phyloP scores from a whole-genome alignment of 2,888 invertebrate species.

The Aquatica leii region DNA sequence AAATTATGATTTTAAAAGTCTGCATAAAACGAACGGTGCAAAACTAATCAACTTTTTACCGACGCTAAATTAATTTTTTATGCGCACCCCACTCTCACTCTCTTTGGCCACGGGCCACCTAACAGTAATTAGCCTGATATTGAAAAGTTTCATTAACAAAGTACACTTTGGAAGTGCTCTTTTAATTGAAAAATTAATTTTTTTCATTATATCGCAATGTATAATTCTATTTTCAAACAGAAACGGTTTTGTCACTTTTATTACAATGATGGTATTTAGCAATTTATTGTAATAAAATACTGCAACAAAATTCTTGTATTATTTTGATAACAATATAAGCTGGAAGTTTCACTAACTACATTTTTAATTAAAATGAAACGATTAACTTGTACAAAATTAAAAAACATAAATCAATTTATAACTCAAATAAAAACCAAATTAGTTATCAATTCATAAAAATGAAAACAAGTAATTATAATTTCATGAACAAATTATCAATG shows the following conservation, averaged over 20 bases:
- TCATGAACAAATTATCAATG: too few relatives aligned
- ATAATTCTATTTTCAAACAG: conserved; percentile 32
- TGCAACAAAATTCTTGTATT: conserved; percentile 8
- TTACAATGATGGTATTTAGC: conserved; percentile 1
- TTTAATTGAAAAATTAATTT: conserved; percentile 55
- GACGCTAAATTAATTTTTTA: conserved; percentile 37
- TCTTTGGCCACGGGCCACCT: conserved; percentile 45
- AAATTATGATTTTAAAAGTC: conserved; percentile 27
- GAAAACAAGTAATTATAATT: too few relatives aligned
- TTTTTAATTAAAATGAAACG: too few relatives aligned
- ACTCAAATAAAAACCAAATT: too few relatives aligned
- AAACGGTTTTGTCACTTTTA: conserved; percentile 30
- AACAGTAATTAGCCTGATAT: conserved; percentile 50
- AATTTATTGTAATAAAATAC: conserved; percentile 7
- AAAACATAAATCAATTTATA: background rate
- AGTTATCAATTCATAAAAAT: too few relatives aligned
- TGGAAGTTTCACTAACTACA: background rate
- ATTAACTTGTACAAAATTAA: background rate
- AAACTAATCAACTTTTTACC: conserved; percentile 38
- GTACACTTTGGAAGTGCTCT: conserved; percentile 51
- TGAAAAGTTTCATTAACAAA: conserved; percentile 54
- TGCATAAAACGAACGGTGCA: conserved; percentile 31
- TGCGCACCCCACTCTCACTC: conserved; percentile 25
- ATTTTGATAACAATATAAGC: background rate
- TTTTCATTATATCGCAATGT: conserved; percentile 51